Percentiles rank a stretch among this genome's conserved stretches.
phyloP scores from a whole-genome alignment of 1,140 invertebrate species.

The Prorops nasuta region DNA sequence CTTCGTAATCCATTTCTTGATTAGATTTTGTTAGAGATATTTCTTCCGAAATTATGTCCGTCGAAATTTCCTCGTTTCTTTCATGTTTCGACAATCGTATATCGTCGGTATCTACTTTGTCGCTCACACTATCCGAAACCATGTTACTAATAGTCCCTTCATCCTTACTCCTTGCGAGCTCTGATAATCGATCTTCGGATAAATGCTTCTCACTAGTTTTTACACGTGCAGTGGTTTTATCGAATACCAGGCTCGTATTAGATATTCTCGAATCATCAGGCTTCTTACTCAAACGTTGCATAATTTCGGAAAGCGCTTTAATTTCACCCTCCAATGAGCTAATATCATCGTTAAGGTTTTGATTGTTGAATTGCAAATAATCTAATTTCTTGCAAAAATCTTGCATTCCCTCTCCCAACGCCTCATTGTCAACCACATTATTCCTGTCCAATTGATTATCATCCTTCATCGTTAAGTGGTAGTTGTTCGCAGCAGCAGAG shows the following conservation, averaged over 20 bases:
- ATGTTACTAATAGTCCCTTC: too few relatives aligned
- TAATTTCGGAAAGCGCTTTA: slow-evolving; percentile 48
- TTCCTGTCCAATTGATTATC: too few relatives aligned
- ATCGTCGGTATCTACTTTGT: slow-evolving; percentile 8
- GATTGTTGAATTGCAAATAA: slow-evolving; percentile 43
- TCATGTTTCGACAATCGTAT: neutral
- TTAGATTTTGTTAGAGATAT: slow-evolving; percentile 13
- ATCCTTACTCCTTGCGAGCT: slow-evolving; percentile 29
- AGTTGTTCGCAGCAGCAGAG: too few relatives aligned
- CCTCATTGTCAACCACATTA: too few relatives aligned
- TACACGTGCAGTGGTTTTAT: neutral
- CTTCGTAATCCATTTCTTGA: slow-evolving; percentile 41
- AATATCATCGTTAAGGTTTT: slow-evolving; percentile 49
- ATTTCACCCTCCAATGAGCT: slow-evolving; percentile 48
- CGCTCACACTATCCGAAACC: slow-evolving; percentile 14
- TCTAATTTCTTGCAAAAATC: slow-evolving; percentile 36
- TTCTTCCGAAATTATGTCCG: slow-evolving; percentile 19
- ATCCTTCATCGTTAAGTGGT: too few relatives aligned
- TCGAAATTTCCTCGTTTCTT: neutral
- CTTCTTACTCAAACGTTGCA: slow-evolving; percentile 46
- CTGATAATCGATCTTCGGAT: slow-evolving; percentile 42
- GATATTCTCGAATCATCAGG: slow-evolving; percentile 33
- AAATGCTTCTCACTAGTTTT: slow-evolving; percentile 28
- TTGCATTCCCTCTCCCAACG: slow-evolving; percentile 14
- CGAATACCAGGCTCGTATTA: neutral